Evolutionary conservation across 2,888 invertebrate genomes (phyloP).

Genomic region (Zhuqinia jingwanae): DNA sequence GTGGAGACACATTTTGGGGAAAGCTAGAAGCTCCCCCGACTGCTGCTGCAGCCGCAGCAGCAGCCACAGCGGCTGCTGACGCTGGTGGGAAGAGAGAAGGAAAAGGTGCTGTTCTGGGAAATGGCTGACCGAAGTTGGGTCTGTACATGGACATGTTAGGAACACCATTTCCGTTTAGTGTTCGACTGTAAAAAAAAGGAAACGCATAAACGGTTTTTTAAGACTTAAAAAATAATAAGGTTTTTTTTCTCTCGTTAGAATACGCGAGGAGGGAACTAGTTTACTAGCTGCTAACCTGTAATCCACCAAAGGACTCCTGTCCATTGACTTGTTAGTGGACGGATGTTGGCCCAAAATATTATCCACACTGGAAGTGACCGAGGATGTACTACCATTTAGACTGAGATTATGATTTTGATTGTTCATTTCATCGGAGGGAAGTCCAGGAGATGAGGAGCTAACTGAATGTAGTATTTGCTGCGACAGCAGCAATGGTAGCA

Average conservation of each 20-base stretch:
- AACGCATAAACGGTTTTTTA: not conserved
- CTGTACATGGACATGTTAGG: slow-evolving; percentile 78
- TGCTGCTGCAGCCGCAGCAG: slow-evolving; percentile 66
- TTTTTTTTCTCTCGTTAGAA: too few relatives aligned
- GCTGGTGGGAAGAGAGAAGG: slow-evolving; percentile 74
- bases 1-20: slow-evolving; percentile 76
- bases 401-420: slow-evolving; percentile 78
- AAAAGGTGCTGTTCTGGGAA: slow-evolving; percentile 76
- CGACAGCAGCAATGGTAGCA: slow-evolving; percentile 70
- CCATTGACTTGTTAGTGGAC: slow-evolving; percentile 76
- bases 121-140: slow-evolving; percentile 78
- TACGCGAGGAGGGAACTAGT: too few relatives aligned
- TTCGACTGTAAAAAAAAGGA: slow-evolving; percentile 43
- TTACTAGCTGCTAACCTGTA: too few relatives aligned
- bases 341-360: slow-evolving; percentile 76
- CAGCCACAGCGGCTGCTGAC: slow-evolving; percentile 63
- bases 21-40: slow-evolving; percentile 70
- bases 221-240: not conserved
- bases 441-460: slow-evolving; percentile 73
- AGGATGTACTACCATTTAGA: slow-evolving; percentile 68
- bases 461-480: slow-evolving; percentile 72
- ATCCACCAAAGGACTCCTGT: slow-evolving; percentile 77
- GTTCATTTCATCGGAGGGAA: slow-evolving; percentile 75
- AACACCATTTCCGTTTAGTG: slow-evolving; percentile 75
- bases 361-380: slow-evolving; percentile 72